phyloP scores from a whole-genome alignment of 37 sponge, comb jelly and placozoan genomes.

The Aplysina aerophoba region DNA sequence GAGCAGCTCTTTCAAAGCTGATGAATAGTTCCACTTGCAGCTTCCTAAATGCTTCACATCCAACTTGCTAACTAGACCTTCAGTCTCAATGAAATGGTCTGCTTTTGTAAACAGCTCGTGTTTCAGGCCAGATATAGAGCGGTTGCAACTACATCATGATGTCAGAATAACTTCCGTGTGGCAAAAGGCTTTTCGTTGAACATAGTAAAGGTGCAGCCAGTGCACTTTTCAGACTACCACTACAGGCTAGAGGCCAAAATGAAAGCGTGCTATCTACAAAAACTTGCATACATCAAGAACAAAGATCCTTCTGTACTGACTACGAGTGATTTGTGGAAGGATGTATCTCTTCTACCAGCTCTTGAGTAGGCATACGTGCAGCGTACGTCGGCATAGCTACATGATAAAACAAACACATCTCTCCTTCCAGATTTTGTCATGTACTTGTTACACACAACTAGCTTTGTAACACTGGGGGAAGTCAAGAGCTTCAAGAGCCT shows the following conservation, averaged over 20 bases:
- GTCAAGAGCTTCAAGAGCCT: conserved; percentile 57
- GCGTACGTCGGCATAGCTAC: background rate
- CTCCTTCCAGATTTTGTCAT: conserved; percentile 40
- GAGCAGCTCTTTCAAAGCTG: too few species aligned
- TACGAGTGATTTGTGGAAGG: background rate
- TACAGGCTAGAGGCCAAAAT: conserved; percentile 11
- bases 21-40: too few species aligned
- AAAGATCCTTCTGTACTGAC: conserved; percentile 7
- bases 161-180: too few species aligned
- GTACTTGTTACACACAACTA: conserved; percentile 53
- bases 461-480: conserved; percentile 57
- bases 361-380: background rate
- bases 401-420: background rate
- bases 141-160: too few species aligned
- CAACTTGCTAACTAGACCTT: too few species aligned
- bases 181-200: too few species aligned
- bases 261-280: background rate
- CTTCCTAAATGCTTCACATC: too few species aligned
- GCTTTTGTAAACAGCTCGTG: too few species aligned
- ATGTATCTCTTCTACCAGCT: background rate
- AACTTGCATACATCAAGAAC: background rate
- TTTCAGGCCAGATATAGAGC: too few species aligned
- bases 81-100: too few species aligned
- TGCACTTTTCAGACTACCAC: background rate
- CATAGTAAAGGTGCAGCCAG: too few species aligned